Conservation (phyloP, 2,113 vertebrate genomes). For the Poeciliopsis occidentalis region DNA sequence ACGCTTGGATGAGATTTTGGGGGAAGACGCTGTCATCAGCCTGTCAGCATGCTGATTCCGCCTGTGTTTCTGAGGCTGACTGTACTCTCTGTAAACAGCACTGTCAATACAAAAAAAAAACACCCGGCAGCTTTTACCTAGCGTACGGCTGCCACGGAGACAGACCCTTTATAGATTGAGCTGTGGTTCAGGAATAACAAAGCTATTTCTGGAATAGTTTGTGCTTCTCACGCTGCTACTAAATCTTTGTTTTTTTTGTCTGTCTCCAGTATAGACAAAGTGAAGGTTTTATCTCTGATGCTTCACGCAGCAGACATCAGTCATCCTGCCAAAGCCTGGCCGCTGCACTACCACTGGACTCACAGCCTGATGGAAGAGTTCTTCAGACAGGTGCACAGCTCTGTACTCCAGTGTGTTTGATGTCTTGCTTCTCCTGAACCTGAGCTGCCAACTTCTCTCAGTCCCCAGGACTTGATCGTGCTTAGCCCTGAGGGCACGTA, state of each 20-base stretch:
- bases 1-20: conserved; percentile 33
- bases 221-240: not conserved
- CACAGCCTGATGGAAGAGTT: conserved; percentile 98
- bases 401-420: not conserved
- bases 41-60: conserved; percentile 26
- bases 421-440: not conserved
- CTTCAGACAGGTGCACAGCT: conserved; percentile 86
- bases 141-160: not conserved
- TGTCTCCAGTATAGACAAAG: no score
- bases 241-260: not conserved
- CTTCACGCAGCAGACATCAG: conserved; percentile 98
- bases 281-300: no score
- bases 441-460: no score
- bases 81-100: conserved; percentile 1
- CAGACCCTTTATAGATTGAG: not conserved
- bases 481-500: no score
- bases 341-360: conserved; percentile 94
- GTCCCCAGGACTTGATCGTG: no score
- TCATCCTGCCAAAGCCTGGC: conserved; percentile 96
- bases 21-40: conserved; percentile 30
- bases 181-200: not conserved
- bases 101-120: conserved; percentile 20
- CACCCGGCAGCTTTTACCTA: not conserved
- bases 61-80: conserved; percentile 24
- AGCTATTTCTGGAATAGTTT: not conserved